Base-by-base conservation (phyloP, 2,888 invertebrate genomes). In the Folsomia manolachei region DNA sequence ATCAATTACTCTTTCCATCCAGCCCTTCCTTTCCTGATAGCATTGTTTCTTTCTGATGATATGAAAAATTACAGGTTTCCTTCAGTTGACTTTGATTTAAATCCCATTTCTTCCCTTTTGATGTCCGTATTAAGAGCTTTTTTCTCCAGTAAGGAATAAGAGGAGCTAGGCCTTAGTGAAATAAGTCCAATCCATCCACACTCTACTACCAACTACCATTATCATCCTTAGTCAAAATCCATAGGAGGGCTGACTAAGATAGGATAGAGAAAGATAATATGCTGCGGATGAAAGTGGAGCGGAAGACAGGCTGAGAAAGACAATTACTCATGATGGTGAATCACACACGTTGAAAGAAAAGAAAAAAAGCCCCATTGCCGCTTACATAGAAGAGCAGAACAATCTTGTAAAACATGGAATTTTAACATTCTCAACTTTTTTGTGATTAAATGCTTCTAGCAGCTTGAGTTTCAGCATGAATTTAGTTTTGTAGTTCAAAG, bases 1-100 rank as follows among this genome's bases (percentile, higher is more conserved):
- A 67, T 67, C 67, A 67, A 67, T 67, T 67, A 51, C 67, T 27
- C n/a, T n/a, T n/a, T n/a, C 26, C 21, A 23, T 56, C 52, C 60
- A 2, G 24, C 51, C 65, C 53, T 21, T 52, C 26, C 56, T 7
- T 19, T 14, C 7, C 4, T 39, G 14, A 4, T 39, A 39, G 4
- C 27, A 67, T 60, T 67, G 60, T 67, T 67, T 67, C n/a, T 52
- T 66, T 39, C 65, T 66, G 67, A 67, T 67, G 26, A 67, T 67
- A 67, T 67, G 67, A 67, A 67, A 67, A 67, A 67, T 67, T 67
- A 60, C 67, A 67, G 60, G 67, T 67, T 67, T 60, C 60, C 67
- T 67, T 67, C 23, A 1, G 53, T 25, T 60, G 67, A 67, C 67
- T 67, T 67, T 67, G 67, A 67, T 67, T 67, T 67, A 67, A 67